phyloP scores from a whole-genome alignment of 2,888 invertebrate species.

The Rhogogaster chlorosoma region DNA sequence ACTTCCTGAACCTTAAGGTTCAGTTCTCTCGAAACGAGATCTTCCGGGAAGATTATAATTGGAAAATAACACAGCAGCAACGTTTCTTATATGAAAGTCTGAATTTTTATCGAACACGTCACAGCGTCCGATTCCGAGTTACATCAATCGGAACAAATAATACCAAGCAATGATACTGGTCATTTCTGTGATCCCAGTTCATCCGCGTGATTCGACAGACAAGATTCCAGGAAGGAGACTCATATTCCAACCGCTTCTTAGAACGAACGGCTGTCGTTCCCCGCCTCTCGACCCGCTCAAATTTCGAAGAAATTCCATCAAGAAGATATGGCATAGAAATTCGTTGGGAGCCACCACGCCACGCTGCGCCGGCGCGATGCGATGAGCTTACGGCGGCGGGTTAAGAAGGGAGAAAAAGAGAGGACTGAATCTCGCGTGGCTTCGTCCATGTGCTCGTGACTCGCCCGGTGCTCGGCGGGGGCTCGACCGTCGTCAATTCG shows the following conservation, averaged over 20 bases:
- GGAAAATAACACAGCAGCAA: neutral
- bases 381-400: neutral
- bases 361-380: conserved; percentile 7
- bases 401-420: neutral
- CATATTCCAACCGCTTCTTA: neutral
- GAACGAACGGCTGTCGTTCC: neutral
- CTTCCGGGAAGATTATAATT: neutral
- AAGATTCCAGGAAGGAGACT: neutral
- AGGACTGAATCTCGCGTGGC: conserved; percentile 32
- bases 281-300: neutral
- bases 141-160: neutral
- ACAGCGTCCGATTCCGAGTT: neutral
- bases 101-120: neutral
- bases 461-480: conserved; percentile 14
- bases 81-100: neutral
- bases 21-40: neutral
- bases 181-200: neutral
- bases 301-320: neutral
- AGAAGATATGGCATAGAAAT: neutral
- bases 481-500: conserved; percentile 39
- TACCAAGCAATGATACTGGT: neutral
- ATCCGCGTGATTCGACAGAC: neutral
- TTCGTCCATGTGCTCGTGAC: conserved; percentile 49
- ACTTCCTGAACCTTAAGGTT: neutral
- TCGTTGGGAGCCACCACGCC: neutral